These are phyloP conservation scores for Arctocebus calabarensis DNA, from an alignment of 2,797 vertebrate species.

Conservation along the genomic window DNA sequence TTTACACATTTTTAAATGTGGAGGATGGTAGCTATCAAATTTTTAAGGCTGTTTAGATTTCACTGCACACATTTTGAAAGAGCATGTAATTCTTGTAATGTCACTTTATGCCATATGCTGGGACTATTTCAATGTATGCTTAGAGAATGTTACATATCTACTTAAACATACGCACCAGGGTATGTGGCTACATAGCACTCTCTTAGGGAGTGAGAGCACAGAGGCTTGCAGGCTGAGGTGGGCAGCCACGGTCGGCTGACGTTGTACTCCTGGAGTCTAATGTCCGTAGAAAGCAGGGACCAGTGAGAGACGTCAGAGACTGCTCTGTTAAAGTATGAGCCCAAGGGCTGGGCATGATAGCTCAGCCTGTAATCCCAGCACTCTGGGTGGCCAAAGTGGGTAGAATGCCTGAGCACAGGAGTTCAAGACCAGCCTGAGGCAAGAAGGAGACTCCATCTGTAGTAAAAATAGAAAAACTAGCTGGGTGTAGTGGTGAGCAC, in stretches of 20 bases:
- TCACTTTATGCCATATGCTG: not conserved
- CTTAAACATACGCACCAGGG: not conserved
- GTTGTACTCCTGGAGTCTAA: too few relatives aligned
- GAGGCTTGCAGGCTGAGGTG: not conserved
- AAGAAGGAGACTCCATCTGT: too few relatives aligned
- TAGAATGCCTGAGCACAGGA: too few relatives aligned
- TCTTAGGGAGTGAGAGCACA: not conserved
- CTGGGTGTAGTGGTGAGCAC: too few relatives aligned
- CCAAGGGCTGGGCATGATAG: too few relatives aligned
- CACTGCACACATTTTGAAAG: not conserved
- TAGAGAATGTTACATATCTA: slow-evolving; percentile 5
- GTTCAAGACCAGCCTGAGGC: too few relatives aligned
- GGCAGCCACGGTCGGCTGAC: not conserved
- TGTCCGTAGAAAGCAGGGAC: not conserved
- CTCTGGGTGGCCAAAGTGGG: too few relatives aligned
- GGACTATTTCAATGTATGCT: not conserved
- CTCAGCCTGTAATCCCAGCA: too few relatives aligned
- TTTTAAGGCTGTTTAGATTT: not conserved
- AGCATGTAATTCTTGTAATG: not conserved
- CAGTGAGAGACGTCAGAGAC: not conserved
- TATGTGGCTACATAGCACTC: not conserved
- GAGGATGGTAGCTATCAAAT: not conserved
- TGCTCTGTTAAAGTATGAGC: not conserved
- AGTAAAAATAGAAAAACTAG: too few relatives aligned
- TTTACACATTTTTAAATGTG: not conserved